Conservation (phyloP, 2,888 invertebrate genomes). For the Apocheima hispidaria region DNA sequence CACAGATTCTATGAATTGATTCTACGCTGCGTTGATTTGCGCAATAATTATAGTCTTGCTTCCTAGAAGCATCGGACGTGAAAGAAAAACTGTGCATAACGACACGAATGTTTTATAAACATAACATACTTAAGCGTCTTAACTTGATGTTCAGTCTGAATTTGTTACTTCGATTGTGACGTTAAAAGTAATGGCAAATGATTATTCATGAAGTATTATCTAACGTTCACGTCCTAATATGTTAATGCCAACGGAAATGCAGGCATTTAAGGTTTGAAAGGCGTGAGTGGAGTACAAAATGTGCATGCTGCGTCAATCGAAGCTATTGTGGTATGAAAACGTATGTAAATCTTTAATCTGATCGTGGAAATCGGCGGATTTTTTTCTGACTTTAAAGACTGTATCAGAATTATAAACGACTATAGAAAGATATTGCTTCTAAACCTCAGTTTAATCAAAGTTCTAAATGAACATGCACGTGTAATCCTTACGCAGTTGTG, state of each 20-base stretch:
- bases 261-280: constrained; percentile 66
- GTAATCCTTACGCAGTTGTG: constrained; percentile 12
- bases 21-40: constrained; percentile 47
- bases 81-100: constrained; percentile 47
- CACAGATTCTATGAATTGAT: constrained; percentile 54
- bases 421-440: not conserved
- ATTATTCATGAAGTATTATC: constrained; percentile 72
- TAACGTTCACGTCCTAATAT: constrained; percentile 68
- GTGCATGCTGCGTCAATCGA: constrained; percentile 62
- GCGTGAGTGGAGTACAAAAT: constrained; percentile 68
- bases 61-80: constrained; percentile 52
- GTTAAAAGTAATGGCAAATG: constrained; percentile 44
- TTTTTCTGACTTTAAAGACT: not conserved
- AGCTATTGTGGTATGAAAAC: constrained; percentile 41
- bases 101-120: constrained; percentile 39
- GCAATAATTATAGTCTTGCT: constrained; percentile 62
- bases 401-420: not conserved
- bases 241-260: constrained; percentile 73
- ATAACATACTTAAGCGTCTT: constrained; percentile 4
- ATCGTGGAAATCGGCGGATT: constrained; percentile 37
- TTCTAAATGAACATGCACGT: not conserved
- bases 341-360: constrained; percentile 35
- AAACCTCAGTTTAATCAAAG: not conserved
- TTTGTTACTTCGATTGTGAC: constrained; percentile 18
- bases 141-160: constrained; percentile 10